A percentile compares a stretch with the other conserved stretches of the same genome.
Conservation (phyloP, 2,888 invertebrate species). For the Agapostemon virescens region DNA sequence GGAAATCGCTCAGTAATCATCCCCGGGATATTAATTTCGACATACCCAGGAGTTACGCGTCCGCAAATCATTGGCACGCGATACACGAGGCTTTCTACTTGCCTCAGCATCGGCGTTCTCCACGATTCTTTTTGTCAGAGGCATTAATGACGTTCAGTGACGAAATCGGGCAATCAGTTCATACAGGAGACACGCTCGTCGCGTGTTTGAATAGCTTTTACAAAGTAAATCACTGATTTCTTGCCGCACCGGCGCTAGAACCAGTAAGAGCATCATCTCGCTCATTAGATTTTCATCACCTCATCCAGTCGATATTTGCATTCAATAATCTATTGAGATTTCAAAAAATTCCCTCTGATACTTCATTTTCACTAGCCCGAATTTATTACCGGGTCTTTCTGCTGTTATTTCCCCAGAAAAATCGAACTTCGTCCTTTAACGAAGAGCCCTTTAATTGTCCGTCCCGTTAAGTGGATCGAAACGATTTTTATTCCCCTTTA, state of each 20-base stretch:
- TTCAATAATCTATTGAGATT: neutral
- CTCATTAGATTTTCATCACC: slow-evolving; percentile 1
- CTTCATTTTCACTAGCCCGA: no score
- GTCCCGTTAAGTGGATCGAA: no score
- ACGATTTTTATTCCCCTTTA: no score
- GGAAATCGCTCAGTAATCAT: slow-evolving; percentile 22
- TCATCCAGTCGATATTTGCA: neutral
- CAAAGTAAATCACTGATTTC: slow-evolving; percentile 3
- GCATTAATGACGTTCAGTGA: slow-evolving; percentile 30
- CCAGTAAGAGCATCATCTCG: neutral
- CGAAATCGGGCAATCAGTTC: slow-evolving; percentile 33
- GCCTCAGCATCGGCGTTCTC: slow-evolving; percentile 10
- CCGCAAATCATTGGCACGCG: slow-evolving; percentile 28
- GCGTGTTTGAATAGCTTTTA: neutral
- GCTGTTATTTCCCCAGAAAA: no score
- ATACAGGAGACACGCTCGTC: neutral
- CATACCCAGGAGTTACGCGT: slow-evolving; percentile 5
- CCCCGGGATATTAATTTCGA: slow-evolving; percentile 32
- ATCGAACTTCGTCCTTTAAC: no score
- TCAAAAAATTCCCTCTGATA: no score
- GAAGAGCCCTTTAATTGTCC: no score
- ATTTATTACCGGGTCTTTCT: no score
- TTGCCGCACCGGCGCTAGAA: neutral
- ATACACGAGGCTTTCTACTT: slow-evolving; percentile 28
- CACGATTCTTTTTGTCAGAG: slow-evolving; percentile 29